Evolutionary conservation across 1,140 invertebrate species (phyloP).

Genomic region (Pissodes strobi): DNA sequence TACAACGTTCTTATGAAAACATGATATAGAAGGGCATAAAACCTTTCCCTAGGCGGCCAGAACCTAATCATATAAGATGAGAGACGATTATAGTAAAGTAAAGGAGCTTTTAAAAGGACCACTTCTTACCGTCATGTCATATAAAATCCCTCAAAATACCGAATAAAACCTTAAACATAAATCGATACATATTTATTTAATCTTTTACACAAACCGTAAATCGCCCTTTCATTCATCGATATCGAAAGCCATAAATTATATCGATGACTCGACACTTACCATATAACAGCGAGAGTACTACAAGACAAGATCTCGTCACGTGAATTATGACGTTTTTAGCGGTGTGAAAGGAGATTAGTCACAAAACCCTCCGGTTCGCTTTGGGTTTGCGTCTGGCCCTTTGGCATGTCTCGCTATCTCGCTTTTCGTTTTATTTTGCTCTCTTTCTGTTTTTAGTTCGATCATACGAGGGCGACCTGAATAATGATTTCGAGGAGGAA

Average conservation of each 20-base stretch:
- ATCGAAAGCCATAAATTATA: slow-evolving; percentile 25
- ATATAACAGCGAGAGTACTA: slow-evolving; percentile 21
- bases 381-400: slow-evolving; percentile 11
- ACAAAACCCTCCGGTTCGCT: slow-evolving; percentile 30
- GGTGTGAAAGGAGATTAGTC: slow-evolving; percentile 38
- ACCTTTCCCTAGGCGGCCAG: no score
- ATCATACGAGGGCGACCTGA: neutral
- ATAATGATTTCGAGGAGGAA: neutral
- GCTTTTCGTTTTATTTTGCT: neutral
- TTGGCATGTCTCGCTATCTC: slow-evolving; percentile 9
- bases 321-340: slow-evolving; percentile 38
- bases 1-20: no score
- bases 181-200: slow-evolving; percentile 6
- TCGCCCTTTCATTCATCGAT: slow-evolving; percentile 17
- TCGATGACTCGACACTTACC: slow-evolving; percentile 32
- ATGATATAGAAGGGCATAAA: no score
- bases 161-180: neutral
- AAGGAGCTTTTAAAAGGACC: no score
- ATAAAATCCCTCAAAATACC: no score
- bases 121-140: no score
- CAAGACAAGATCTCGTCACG: slow-evolving; percentile 36
- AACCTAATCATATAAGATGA: no score
- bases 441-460: neutral
- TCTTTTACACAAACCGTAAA: slow-evolving; percentile 5
- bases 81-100: no score